A percentile compares a stretch with the other conserved stretches of the same genome.
phyloP scores from a whole-genome alignment of 2,888 invertebrate species.

The Gari tellinella region DNA sequence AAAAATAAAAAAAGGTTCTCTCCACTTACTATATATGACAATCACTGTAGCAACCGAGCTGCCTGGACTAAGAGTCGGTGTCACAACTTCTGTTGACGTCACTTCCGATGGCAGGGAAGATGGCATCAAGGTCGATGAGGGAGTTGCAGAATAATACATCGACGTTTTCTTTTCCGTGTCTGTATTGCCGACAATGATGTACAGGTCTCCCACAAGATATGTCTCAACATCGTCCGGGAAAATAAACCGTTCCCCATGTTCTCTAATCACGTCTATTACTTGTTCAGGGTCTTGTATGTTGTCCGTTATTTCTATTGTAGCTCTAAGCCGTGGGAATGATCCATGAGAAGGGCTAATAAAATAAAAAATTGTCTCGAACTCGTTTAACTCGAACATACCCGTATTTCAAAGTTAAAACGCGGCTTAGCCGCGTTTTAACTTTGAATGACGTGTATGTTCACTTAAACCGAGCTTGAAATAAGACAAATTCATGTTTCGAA shows the following conservation, averaged over 20 bases:
- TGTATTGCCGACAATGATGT: conserved; percentile 27
- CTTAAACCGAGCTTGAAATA: no score
- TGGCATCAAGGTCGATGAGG: conserved; percentile 1
- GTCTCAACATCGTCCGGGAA: conserved; percentile 36
- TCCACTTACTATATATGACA: neutral
- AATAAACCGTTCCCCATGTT: conserved; percentile 13
- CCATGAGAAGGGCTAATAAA: conserved; percentile 36
- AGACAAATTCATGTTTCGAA: no score
- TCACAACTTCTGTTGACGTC: conserved; percentile 24
- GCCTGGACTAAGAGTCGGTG: conserved; percentile 19
- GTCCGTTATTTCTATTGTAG: conserved; percentile 23
- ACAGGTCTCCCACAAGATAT: conserved; percentile 41
- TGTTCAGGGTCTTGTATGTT: conserved; percentile 12
- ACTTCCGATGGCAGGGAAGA: conserved; percentile 23
- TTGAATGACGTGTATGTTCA: no score
- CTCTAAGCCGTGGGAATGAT: conserved; percentile 23
- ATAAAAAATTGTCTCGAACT: neutral
- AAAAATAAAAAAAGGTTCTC: no score
- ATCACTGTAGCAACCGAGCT: conserved; percentile 10
- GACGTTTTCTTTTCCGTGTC: conserved; percentile 14
- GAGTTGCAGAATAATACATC: conserved; percentile 14
- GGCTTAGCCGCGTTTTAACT: no score
- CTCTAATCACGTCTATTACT: conserved; percentile 30
- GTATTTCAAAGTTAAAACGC: no score
- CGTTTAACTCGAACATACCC: no score